Conservation (phyloP, 2,797 vertebrate species). For the Lagodon rhomboides region DNA sequence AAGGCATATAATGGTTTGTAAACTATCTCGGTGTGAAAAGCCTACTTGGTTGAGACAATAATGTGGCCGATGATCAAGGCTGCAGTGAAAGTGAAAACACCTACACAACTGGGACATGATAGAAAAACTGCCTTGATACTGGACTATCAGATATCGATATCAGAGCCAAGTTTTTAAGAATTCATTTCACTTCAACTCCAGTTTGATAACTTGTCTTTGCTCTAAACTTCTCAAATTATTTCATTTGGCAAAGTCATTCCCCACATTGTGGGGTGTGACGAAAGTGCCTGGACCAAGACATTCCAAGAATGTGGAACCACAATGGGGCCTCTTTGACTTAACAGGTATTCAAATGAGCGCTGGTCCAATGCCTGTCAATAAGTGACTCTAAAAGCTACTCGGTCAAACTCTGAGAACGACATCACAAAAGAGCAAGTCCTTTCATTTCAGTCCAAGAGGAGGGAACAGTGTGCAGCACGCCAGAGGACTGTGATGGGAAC, state of each 20-base stretch:
- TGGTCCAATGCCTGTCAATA: conserved; percentile 47
- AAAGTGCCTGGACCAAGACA: conserved; percentile 50
- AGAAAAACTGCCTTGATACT: background rate
- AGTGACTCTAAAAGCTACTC: conserved; percentile 69
- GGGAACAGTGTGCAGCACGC: conserved; percentile 25
- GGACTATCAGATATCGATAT: too few species aligned
- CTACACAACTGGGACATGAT: background rate
- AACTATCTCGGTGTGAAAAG: background rate
- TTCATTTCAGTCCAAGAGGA: conserved; percentile 63
- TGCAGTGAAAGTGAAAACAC: background rate
- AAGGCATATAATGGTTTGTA: background rate
- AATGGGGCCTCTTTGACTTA: conserved; percentile 60
- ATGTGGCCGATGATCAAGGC: background rate
- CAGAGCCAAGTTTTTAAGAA: background rate
- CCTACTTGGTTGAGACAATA: background rate
- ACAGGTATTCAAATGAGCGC: conserved; percentile 73
- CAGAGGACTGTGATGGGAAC: conserved; percentile 51
- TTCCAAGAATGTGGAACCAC: conserved; percentile 64
- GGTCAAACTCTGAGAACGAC: conserved; percentile 47
- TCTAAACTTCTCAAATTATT: conserved; percentile 34
- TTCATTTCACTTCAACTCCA: conserved; percentile 6
- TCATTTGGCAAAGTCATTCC: conserved; percentile 30
- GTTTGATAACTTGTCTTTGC: conserved; percentile 15
- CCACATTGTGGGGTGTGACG: conserved; percentile 47
- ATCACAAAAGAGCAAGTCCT: conserved; percentile 63